Conservation (phyloP, 2,113 vertebrate species). For the Eublepharis macularius region DNA sequence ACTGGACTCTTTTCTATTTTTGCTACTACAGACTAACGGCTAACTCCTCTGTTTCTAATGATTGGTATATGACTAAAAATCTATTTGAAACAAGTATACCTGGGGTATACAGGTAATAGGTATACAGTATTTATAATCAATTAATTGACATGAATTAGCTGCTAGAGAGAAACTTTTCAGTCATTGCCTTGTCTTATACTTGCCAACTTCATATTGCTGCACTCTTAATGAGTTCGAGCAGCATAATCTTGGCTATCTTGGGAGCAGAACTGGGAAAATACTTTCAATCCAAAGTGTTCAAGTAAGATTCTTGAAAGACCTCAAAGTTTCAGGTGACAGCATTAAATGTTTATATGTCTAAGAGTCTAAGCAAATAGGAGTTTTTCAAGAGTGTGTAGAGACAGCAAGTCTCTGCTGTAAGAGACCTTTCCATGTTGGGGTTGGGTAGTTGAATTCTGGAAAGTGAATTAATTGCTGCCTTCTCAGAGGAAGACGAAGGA, state of each 20-base stretch:
- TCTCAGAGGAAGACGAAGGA: not conserved
- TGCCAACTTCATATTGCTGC: not conserved
- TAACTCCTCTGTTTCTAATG: too few species aligned
- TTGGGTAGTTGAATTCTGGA: too few species aligned
- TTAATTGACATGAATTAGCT: not conserved
- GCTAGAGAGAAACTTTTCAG: not conserved
- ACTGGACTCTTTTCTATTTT: too few species aligned
- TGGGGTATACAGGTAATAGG: too few species aligned
- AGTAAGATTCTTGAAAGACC: not conserved
- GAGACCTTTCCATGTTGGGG: not conserved
- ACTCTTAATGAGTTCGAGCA: not conserved
- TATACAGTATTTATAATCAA: not conserved
- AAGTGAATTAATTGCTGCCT: too few species aligned
- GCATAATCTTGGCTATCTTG: not conserved
- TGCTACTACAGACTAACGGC: too few species aligned
- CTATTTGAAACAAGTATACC: too few species aligned
- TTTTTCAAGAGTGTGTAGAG: not conserved
- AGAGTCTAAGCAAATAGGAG: not conserved
- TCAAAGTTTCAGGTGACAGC: not conserved
- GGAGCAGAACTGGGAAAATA: not conserved
- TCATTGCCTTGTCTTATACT: not conserved
- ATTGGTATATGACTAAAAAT: too few species aligned
- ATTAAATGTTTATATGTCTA: not conserved
- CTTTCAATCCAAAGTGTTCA: not conserved
- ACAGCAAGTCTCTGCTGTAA: not conserved